phyloP scores from a whole-genome alignment of 2,113 vertebrate genomes.

The Alligator mississippiensis region DNA sequence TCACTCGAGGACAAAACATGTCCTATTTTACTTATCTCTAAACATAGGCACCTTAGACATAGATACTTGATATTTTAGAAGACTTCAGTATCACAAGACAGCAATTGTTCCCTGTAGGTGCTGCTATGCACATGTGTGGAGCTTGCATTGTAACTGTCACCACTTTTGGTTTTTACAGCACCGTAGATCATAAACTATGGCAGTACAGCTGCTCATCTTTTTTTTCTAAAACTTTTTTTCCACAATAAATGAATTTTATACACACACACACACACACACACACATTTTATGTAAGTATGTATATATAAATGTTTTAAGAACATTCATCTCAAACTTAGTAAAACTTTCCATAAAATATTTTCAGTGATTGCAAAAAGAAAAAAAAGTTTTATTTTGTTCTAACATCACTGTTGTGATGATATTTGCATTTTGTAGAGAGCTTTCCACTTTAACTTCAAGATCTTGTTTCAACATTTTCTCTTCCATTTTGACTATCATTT shows the following conservation, averaged over 20 bases:
- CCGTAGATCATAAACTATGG: not conserved
- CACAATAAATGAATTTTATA: too few species aligned
- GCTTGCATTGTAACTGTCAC: not conserved
- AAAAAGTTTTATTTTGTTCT: not conserved
- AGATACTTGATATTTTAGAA: not conserved
- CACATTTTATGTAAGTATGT: too few species aligned
- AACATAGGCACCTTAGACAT: not conserved
- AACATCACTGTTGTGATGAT: not conserved
- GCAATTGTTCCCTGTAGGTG: not conserved
- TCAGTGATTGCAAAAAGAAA: not conserved
- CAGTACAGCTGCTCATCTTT: not conserved
- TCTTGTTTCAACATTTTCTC: not conserved
- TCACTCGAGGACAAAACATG: not conserved
- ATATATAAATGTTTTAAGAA: too few species aligned
- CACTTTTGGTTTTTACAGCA: fast-evolving
- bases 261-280: too few species aligned
- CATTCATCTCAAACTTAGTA: not conserved
- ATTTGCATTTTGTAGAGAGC: not conserved
- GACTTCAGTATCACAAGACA: not conserved
- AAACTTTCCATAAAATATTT: not conserved
- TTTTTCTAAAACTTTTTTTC: not conserved
- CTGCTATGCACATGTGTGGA: not conserved
- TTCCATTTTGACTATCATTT: not conserved
- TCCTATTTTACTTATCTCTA: not conserved
- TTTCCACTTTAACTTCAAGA: not conserved